These are phyloP conservation scores for Torymus texanus DNA, from an alignment of 2,888 invertebrate species.

Conservation along the genomic window DNA sequence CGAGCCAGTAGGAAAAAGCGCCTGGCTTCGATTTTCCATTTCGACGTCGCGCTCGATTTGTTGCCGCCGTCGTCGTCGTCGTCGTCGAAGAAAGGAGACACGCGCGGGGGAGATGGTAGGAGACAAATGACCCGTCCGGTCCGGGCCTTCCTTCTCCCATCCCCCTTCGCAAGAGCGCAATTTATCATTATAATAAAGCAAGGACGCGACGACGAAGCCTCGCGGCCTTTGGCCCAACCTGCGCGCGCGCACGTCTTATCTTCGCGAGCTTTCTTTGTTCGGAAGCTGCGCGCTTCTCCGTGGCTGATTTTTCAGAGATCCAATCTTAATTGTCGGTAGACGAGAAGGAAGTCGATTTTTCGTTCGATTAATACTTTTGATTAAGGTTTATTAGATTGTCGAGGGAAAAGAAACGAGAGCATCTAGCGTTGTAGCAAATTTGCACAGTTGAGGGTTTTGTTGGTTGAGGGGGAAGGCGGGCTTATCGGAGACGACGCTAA, in stretches of 20 bases:
- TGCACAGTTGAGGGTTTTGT: neutral
- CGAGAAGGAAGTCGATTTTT: constrained; percentile 12
- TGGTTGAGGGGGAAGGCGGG: neutral
- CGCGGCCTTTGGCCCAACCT: neutral
- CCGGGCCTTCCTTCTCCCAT: neutral
- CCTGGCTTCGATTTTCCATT: constrained; percentile 49
- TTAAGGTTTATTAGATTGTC: constrained; percentile 33
- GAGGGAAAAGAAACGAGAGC: neutral
- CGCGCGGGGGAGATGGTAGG: neutral
- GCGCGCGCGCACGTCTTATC: too few species aligned
- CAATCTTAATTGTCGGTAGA: constrained; percentile 28
- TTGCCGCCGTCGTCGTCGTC: too few species aligned
- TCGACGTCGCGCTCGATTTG: constrained; percentile 49
- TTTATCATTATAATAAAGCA: constrained; percentile 55
- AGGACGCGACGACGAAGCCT: neutral
- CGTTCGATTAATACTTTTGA: constrained; percentile 39
- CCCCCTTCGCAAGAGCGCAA: neutral
- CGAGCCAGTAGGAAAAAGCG: too few species aligned
- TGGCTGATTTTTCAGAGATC: constrained; percentile 35
- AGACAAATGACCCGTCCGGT: constrained; percentile 50
- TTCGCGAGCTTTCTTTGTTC: too few species aligned
- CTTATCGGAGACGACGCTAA: too few species aligned
- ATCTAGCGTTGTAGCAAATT: constrained; percentile 6
- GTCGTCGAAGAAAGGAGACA: constrained; percentile 1
- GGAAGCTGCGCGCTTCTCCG: too few species aligned